Conservation (phyloP, 1,140 invertebrate genomes). For the Oncopeltus fasciatus region DNA sequence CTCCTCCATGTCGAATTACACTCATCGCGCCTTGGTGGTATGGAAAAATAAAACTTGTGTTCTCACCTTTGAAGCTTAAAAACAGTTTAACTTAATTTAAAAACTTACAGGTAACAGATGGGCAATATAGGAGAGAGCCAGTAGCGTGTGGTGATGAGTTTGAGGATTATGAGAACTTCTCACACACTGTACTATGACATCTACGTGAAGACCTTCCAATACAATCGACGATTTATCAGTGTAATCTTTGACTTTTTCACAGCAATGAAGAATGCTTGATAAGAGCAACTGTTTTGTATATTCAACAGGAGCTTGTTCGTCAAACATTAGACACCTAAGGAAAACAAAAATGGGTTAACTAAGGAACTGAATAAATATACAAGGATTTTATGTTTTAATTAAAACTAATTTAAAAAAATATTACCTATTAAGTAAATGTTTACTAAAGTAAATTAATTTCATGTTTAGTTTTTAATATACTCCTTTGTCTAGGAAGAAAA, state of each 20-base stretch:
- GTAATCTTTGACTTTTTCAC: conserved; percentile 38
- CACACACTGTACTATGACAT: conserved; percentile 75
- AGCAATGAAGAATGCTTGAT: conserved; percentile 58
- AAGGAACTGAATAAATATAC: no score
- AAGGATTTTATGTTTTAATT: no score
- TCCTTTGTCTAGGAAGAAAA: no score
- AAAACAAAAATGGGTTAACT: not conserved
- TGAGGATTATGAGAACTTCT: conserved; percentile 78
- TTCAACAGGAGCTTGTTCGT: conserved; percentile 70
- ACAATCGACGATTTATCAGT: conserved; percentile 34
- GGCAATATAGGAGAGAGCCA: conserved; percentile 63
- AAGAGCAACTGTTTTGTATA: conserved; percentile 79
- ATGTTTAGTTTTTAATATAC: no score
- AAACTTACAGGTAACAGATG: conserved; percentile 43
- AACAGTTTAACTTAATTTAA: not conserved
- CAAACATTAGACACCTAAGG: conserved; percentile 51
- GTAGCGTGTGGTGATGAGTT: conserved; percentile 80
- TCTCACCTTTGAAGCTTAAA: no score
- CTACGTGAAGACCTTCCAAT: conserved; percentile 55
- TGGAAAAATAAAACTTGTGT: no score
- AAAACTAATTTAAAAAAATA: no score
- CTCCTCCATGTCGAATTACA: no score
- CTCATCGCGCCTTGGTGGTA: no score
- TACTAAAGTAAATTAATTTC: no score
- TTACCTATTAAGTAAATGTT: no score